phyloP scores from a whole-genome alignment of 1,140 invertebrate species.

The Dendroctonus valens region DNA sequence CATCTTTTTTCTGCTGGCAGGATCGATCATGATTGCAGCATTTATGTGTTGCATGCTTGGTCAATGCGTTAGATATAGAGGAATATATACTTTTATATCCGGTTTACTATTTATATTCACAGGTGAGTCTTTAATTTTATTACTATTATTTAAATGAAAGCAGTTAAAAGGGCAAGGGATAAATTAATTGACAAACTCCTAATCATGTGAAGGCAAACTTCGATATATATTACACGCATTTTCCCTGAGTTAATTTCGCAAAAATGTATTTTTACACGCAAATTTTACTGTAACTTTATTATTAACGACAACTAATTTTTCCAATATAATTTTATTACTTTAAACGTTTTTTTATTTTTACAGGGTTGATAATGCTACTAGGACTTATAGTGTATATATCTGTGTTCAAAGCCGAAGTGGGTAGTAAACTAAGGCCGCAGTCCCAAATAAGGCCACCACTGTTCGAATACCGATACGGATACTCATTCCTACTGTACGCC shows the following conservation, averaged over 20 bases:
- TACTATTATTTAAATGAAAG: background rate
- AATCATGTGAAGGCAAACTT: too few relatives aligned
- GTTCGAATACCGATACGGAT: conserved; percentile 84
- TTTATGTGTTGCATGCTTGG: conserved; percentile 66
- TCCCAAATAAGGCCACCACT: conserved; percentile 73
- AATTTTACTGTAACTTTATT: too few relatives aligned
- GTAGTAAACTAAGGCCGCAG: conserved; percentile 76
- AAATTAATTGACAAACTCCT: background rate
- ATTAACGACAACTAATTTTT: too few relatives aligned
- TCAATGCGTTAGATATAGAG: conserved; percentile 59
- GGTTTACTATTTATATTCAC: conserved; percentile 72
- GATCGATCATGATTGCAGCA: conserved; percentile 62
- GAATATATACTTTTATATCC: conserved; percentile 67
- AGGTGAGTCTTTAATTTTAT: conserved; percentile 49
- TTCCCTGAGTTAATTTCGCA: too few relatives aligned
- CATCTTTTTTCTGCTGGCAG: conserved; percentile 64
- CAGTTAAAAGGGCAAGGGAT: background rate
- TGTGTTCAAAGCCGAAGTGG: conserved; percentile 86
- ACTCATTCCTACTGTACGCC: conserved; percentile 82
- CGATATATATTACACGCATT: too few relatives aligned
- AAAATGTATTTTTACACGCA: too few relatives aligned
- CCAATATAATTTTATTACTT: conserved; percentile 5
- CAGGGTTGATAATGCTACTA: conserved; percentile 83
- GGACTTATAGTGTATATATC: conserved; percentile 92
- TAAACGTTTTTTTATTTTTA: conserved; percentile 38